phyloP scores from a whole-genome alignment of 2,113 vertebrate species.

The Lophotis ruficrista region DNA sequence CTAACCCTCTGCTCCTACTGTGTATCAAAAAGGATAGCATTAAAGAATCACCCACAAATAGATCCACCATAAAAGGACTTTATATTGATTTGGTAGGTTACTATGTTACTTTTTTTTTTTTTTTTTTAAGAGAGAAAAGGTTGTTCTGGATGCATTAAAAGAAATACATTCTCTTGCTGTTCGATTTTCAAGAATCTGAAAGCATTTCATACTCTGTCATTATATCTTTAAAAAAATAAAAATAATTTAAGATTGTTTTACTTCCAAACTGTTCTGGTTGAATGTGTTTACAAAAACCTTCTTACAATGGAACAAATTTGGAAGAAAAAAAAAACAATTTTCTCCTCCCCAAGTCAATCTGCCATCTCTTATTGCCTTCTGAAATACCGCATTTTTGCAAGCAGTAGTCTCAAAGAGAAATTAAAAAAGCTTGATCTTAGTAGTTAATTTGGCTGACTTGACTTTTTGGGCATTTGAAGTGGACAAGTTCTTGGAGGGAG shows the following conservation, averaged over 20 bases:
- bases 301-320: not conserved
- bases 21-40: conserved; percentile 74
- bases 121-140: conserved; percentile 35
- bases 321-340: not conserved
- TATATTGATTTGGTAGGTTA: conserved; percentile 70
- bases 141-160: no score
- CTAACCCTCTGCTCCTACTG: conserved; percentile 76
- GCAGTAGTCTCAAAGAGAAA: not conserved
- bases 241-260: not conserved
- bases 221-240: not conserved
- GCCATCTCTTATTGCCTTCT: not conserved
- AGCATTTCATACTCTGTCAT: not conserved
- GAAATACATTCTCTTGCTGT: not conserved
- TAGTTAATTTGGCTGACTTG: not conserved
- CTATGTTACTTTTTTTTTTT: conserved; percentile 28
- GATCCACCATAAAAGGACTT: conserved; percentile 68
- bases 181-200: not conserved
- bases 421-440: not conserved
- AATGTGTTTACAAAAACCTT: not conserved
- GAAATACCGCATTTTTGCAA: not conserved
- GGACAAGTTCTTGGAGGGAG: not conserved
- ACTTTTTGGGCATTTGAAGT: not conserved
- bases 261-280: not conserved
- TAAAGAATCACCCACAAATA: conserved; percentile 78
- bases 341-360: not conserved